These are phyloP conservation scores for Protodeltote pygarga DNA, from an alignment of 2,888 invertebrate genomes.

Conservation along the genomic window DNA sequence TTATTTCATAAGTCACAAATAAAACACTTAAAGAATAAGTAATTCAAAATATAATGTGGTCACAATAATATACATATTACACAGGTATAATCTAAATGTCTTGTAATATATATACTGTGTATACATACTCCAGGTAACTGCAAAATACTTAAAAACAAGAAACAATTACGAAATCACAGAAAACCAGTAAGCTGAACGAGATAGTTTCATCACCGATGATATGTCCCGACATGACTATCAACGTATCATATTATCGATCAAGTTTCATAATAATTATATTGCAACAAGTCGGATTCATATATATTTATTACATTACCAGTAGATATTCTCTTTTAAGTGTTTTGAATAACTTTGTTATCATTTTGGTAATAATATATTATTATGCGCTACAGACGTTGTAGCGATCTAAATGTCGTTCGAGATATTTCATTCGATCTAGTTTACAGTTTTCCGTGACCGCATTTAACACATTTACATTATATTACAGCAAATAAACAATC, in stretches of 20 bases:
- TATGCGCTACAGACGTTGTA: constrained; percentile 14
- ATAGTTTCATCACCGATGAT: constrained; percentile 53
- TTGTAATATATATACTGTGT: constrained; percentile 53
- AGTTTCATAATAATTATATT: constrained; percentile 27
- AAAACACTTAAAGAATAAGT: constrained; percentile 70
- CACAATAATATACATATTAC: constrained; percentile 67
- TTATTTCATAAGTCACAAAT: constrained; percentile 84
- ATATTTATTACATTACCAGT: background rate
- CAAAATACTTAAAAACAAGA: constrained; percentile 57
- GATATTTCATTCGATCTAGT: constrained; percentile 43
- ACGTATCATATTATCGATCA: constrained; percentile 8
- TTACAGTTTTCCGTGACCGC: constrained; percentile 51
- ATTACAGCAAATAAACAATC: constrained; percentile 55
- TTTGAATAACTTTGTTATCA: no score
- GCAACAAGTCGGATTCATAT: constrained; percentile 19
- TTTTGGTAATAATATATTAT: constrained; percentile 34
- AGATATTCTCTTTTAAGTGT: no score
- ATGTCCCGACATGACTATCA: constrained; percentile 55
- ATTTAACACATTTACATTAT: constrained; percentile 59
- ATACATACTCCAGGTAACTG: constrained; percentile 48
- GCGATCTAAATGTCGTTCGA: constrained; percentile 17
- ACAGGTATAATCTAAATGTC: constrained; percentile 66
- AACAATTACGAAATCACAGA: constrained; percentile 49
- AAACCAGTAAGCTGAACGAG: constrained; percentile 53
- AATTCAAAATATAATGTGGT: constrained; percentile 74